Evolutionary conservation across 92 coral and sea anemone genomes (phyloP), one percentile per base, ranked within the genome.

Genomic region (Phenganax subtilis): DNA sequence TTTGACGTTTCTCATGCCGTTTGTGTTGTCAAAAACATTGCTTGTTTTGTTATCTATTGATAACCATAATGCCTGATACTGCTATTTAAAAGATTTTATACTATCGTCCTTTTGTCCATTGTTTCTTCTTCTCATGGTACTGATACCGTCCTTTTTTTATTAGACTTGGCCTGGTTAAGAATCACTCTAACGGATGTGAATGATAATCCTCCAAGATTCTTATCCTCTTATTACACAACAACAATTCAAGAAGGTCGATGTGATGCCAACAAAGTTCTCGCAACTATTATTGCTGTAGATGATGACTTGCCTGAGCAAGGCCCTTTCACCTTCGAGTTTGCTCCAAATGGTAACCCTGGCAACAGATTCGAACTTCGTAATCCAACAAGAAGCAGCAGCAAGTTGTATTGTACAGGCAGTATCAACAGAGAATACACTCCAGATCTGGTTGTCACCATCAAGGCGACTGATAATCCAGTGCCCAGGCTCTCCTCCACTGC

Each of bases 191-290:
- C 82, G 10, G 99, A 96, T 63, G 88, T 88, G 11, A 96, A 96
- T 65, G 99, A 96, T 84, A 92, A 90, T 61, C 90, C 96, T 4
- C 99, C 97, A 12, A 80, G 82, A 5, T 96, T 96, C 61, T 83
- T 74, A 55, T 91, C 96, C 7, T 73, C 97, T 12, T 85, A 86
- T 53, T 90, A 83, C 85, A 59, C 51, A 6, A 96, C 91, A 10
- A 82, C 85, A 37, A 87, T 96, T 47, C 84, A 44, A 16, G 99
- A 96, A 85, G 89, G 88, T 17, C 6, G 75, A 3, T 79, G 83
- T 29, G 82, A 85, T 17, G 55, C 55, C 17, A 85, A 88, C 27
- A 90, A 88, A 63, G 84, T 76, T 74, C 92, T 96, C 3, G 87
- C 89, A n/a, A 91, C 91, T 2, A 59, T 94, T 7, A 81, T 37